These are phyloP conservation scores for Antheraea assamensis DNA, from an alignment of 2,888 invertebrate genomes.

Conservation along the genomic window DNA sequence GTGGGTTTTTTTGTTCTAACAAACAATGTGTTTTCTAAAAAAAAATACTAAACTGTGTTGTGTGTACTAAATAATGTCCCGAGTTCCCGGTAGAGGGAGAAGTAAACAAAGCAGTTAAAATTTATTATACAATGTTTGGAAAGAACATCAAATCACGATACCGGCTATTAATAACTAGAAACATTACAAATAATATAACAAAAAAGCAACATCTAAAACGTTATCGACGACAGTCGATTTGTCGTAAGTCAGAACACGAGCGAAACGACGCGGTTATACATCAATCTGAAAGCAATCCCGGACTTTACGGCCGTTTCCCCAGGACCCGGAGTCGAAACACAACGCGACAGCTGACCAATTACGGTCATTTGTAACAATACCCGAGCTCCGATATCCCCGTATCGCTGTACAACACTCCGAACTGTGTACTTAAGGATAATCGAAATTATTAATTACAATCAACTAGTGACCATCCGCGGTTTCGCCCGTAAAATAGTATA, in stretches of 20 bases:
- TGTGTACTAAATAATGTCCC: neutral
- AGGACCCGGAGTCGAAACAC: constrained; percentile 14
- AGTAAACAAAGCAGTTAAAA: neutral
- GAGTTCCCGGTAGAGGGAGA: neutral
- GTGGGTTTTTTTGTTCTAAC: too few species aligned
- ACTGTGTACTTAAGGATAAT: constrained; percentile 3
- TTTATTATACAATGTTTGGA: neutral
- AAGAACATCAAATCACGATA: neutral
- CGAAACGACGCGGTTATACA: constrained; percentile 31
- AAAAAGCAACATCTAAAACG: neutral
- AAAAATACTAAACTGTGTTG: neutral
- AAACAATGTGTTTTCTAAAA: neutral
- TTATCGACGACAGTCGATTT: constrained; percentile 14
- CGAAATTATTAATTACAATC: neutral
- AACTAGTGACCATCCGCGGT: neutral
- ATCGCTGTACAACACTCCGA: constrained; percentile 33
- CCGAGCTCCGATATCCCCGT: constrained; percentile 31
- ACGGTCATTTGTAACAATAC: constrained; percentile 47
- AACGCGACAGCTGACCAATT: constrained; percentile 41
- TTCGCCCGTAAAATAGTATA: neutral
- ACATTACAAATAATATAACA: neutral
- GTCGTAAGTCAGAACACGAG: constrained; percentile 9
- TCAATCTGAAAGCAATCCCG: constrained; percentile 28
- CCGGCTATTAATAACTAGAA: neutral
- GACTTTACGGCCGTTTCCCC: constrained; percentile 11